Evolutionary conservation across 2,797 vertebrate genomes (phyloP).

Genomic region (Pangasius sanitwongsei): DNA sequence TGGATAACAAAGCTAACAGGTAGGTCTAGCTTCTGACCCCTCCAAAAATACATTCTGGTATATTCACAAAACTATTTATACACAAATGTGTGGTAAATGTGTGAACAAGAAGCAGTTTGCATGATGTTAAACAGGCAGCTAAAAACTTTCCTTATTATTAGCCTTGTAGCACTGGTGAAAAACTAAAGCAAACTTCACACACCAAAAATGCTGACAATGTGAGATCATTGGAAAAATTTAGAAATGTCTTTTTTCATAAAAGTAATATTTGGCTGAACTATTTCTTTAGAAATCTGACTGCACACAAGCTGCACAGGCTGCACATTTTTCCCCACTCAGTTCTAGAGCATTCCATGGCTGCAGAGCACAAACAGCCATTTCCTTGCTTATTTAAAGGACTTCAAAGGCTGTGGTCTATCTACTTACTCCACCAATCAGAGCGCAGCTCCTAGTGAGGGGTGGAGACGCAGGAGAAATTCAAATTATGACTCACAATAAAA

Average conservation of each 20-base stretch:
- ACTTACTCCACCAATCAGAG: constrained; percentile 37
- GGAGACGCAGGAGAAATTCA: background rate
- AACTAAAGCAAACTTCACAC: background rate
- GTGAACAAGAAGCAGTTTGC: background rate
- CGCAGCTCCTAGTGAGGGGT: background rate
- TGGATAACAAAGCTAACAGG: background rate
- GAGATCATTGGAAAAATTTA: background rate
- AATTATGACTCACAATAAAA: background rate
- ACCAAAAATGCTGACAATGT: background rate
- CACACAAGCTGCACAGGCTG: background rate
- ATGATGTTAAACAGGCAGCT: background rate
- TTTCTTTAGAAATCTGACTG: background rate
- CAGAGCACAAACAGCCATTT: constrained; percentile 51
- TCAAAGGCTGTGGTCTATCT: constrained; percentile 19
- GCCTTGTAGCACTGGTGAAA: background rate
- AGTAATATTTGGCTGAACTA: background rate
- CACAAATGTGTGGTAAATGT: background rate
- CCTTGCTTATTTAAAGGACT: constrained; percentile 39
- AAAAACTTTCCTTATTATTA: background rate
- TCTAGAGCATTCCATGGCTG: constrained; percentile 26
- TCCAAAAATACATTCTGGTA: background rate
- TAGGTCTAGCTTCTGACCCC: background rate
- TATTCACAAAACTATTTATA: background rate
- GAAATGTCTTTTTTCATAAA: background rate
- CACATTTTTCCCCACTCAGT: background rate